These are phyloP conservation scores for Malurus alboscapulatus DNA, from an alignment of 2,113 vertebrate genomes.

Conservation along the genomic window DNA sequence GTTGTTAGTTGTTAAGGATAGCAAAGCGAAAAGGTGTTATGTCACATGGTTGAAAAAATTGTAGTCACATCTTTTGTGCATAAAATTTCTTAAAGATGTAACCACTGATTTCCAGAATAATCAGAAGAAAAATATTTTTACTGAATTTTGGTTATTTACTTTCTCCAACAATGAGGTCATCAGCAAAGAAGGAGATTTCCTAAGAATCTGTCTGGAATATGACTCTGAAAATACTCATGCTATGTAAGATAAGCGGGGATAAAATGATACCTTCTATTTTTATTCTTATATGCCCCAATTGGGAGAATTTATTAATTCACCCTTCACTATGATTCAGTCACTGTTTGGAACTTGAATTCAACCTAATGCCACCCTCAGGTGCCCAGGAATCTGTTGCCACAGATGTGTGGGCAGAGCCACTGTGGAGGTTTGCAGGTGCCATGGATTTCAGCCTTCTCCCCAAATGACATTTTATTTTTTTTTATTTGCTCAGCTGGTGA, in stretches of 20 bases:
- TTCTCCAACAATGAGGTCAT: not conserved
- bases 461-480: not conserved
- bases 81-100: not conserved
- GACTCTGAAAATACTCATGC: not conserved
- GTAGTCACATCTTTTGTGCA: not conserved
- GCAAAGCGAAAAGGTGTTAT: not conserved
- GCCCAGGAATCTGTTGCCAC: not conserved
- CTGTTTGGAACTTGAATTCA: not conserved
- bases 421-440: not conserved
- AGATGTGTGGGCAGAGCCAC: not conserved
- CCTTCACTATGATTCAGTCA: rapidly evolving
- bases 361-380: not conserved
- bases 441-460: not conserved
- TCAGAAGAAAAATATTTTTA: not conserved
- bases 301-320: not conserved
- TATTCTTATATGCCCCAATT: not conserved
- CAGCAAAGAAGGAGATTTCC: not conserved
- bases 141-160: not conserved
- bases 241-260: not conserved
- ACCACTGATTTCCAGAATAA: not conserved
- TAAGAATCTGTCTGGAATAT: not conserved
- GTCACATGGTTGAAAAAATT: not conserved
- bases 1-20: not conserved
- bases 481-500: constrained; percentile 79
- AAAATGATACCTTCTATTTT: not conserved